Evolutionary conservation across 2,797 vertebrate genomes (phyloP), one percentile per base, ranked within the genome.

Genomic region (Ptychobarbus kaznakovi): DNA sequence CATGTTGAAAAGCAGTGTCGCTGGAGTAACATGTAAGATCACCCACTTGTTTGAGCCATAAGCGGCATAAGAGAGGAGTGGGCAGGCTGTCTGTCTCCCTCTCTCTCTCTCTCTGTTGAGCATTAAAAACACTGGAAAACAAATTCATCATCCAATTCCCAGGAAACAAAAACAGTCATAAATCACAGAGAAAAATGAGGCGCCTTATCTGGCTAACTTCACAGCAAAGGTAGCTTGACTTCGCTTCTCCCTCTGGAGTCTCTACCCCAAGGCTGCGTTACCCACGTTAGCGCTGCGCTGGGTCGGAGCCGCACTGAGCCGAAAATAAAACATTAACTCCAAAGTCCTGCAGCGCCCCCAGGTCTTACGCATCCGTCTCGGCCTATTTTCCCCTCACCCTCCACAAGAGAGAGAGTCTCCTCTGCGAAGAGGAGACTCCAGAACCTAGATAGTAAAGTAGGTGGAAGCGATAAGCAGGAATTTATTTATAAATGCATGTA

Each of bases 181-280:
- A 95, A 94, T 95, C 94, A 94, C 88, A 89, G 87, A 93, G 93
- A 94, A 94, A 92, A 94, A 95, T 92, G 93, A 94, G 91, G 85
- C 86, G 42, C 88, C 93, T 95, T 93, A 94, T 95, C 93, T 92
- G 92, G 93, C 92, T 92, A 94, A 95, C 95, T 94, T 94, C 92
- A 92, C 89, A 89, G 92, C 92, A 94, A 93, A 94, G 93, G 92
- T 93, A 94, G 91, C 92, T 93, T 92, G 93, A 94, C 93, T 95
- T 91, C 90, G 78, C 82, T 82, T 92, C 88, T 91, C 15, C 93
- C 94, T 93, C 91, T 79, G 82, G 92, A 94, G 92, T 93, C 90
- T 81, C 86, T 65, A 87, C 88, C 92, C 76, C 91, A 92, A 93
- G 94, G 92, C 91, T 93, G 87, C 76, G 53, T 74, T 89, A 87